These are phyloP conservation scores for Ophraella communa DNA, from an alignment of 2,888 invertebrate genomes.

Conservation along the genomic window DNA sequence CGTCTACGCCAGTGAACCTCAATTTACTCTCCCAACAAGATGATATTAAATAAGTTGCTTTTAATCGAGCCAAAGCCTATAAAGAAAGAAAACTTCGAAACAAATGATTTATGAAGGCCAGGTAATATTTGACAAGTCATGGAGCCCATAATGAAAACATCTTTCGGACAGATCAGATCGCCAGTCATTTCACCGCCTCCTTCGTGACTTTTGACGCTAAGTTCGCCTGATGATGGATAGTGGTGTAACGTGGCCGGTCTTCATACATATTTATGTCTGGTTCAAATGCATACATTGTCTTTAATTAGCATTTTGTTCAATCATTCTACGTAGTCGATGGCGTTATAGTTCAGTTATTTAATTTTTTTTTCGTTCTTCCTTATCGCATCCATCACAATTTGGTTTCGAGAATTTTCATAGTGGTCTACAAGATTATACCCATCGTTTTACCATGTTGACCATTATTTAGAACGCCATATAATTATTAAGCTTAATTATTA, in stretches of 20 bases:
- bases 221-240: constrained; percentile 58
- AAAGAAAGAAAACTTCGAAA: constrained; percentile 23
- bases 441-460: no score
- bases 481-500: no score
- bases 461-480: no score
- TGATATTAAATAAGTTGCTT: constrained; percentile 47
- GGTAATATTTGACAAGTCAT: constrained; percentile 59
- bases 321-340: constrained; percentile 46
- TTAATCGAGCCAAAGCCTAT: constrained; percentile 33
- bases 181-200: constrained; percentile 61
- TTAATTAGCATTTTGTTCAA: constrained; percentile 60
- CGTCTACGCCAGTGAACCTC: neutral
- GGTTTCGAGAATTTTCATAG: neutral
- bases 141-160: constrained; percentile 62
- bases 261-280: constrained; percentile 55
- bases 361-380: neutral
- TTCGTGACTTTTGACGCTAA: constrained; percentile 62
- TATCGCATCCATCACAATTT: neutral
- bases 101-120: constrained; percentile 55
- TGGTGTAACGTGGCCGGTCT: constrained; percentile 45
- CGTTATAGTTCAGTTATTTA: neutral
- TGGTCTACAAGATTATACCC: no score
- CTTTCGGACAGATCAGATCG: constrained; percentile 61
- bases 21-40: constrained; percentile 30
- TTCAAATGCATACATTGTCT: constrained; percentile 51